phyloP scores from a whole-genome alignment of 2,797 vertebrate genomes.

The Platyrinchus mystaceus region DNA sequence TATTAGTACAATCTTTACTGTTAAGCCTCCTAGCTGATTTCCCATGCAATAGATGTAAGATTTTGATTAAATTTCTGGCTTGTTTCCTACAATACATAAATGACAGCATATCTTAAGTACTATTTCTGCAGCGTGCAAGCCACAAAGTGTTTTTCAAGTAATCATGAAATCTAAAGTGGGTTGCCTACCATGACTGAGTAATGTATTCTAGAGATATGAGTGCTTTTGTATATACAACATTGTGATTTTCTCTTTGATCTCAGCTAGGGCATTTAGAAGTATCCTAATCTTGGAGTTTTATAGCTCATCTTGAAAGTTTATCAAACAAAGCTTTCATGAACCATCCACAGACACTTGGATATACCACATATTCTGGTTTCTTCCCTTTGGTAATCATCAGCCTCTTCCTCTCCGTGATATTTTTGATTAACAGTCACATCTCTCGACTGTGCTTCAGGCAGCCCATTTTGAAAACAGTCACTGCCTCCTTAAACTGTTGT shows the following conservation, averaged over 20 bases:
- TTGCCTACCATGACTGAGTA: constrained; percentile 43
- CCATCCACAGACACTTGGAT: neutral
- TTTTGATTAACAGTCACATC: neutral
- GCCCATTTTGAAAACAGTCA: neutral
- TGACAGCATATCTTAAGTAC: constrained; percentile 51
- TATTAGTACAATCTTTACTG: neutral
- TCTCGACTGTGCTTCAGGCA: neutral
- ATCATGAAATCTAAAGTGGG: constrained; percentile 62
- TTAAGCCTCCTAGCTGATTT: constrained; percentile 27
- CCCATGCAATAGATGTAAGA: neutral
- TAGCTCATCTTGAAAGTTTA: constrained; percentile 39
- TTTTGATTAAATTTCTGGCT: constrained; percentile 33
- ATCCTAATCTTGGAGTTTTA: constrained; percentile 39
- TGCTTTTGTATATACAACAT: constrained; percentile 54
- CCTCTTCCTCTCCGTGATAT: neutral
- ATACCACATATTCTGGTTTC: neutral
- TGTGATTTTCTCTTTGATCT: constrained; percentile 58
- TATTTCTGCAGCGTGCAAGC: constrained; percentile 9
- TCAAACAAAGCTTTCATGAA: neutral
- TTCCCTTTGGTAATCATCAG: neutral
- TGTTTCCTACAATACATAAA: constrained; percentile 42
- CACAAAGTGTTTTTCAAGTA: constrained; percentile 55
- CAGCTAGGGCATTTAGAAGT: neutral
- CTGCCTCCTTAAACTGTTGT: neutral
- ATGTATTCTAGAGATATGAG: constrained; percentile 44